phyloP scores from a whole-genome alignment of 1,140 invertebrate genomes.

The Aradophagus sp. region DNA sequence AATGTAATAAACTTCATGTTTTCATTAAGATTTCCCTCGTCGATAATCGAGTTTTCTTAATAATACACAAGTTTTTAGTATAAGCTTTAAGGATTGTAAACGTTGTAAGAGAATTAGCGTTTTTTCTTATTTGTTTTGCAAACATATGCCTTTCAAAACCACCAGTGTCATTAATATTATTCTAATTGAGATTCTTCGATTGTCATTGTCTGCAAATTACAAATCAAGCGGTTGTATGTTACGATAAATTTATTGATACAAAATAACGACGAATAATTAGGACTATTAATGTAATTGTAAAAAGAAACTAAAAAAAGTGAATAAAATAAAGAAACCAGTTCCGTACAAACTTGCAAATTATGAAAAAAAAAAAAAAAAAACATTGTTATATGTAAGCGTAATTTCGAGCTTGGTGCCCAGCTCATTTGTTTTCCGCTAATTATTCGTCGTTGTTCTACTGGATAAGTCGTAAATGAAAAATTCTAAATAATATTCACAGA shows the following conservation, averaged over 20 bases:
- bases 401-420: not conserved
- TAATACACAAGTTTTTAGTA: constrained; percentile 16
- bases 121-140: constrained; percentile 11
- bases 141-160: too few relatives aligned
- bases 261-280: constrained; percentile 38
- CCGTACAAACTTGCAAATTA: too few relatives aligned
- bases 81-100: constrained; percentile 25
- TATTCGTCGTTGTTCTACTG: constrained; percentile 28
- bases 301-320: not conserved
- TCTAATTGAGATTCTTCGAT: constrained; percentile 28
- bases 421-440: constrained; percentile 1
- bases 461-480: constrained; percentile 24
- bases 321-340: too few relatives aligned
- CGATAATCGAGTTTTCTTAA: constrained; percentile 4
- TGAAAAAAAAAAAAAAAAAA: too few relatives aligned
- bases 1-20: not conserved
- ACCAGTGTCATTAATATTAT: constrained; percentile 22
- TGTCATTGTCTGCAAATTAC: constrained; percentile 29
- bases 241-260: constrained; percentile 9
- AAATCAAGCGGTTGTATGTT: constrained; percentile 18
- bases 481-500: constrained; percentile 43
- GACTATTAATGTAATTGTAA: not conserved
- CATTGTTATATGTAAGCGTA: not conserved
- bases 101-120: constrained; percentile 16
- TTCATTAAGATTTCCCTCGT: constrained; percentile 4